Evolutionary conservation across 2,113 vertebrate species (phyloP).

Genomic region (Microtus oregoni): DNA sequence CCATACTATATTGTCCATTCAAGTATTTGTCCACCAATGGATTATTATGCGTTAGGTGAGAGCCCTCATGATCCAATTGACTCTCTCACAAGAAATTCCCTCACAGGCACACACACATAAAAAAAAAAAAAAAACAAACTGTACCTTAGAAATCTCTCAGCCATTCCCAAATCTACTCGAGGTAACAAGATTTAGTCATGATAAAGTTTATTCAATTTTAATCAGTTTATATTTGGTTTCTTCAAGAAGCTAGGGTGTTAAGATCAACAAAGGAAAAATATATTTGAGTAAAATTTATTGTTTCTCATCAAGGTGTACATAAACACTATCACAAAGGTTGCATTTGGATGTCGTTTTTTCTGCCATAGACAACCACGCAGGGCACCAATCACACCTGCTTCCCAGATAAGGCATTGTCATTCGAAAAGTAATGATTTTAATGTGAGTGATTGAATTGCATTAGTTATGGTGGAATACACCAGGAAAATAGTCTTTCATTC

Average conservation of each 20-base stretch:
- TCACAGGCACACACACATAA: background rate
- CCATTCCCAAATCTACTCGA: background rate
- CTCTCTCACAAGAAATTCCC: background rate
- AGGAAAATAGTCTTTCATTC: background rate
- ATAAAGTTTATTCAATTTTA: constrained; percentile 1
- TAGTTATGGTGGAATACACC: background rate
- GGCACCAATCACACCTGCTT: background rate
- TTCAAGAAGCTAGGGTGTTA: background rate
- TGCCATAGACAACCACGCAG: background rate
- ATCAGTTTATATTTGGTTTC: background rate
- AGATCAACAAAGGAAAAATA: background rate
- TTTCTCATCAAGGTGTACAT: background rate
- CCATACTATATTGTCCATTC: background rate
- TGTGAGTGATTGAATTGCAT: background rate
- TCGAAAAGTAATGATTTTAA: background rate
- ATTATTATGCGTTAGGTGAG: background rate
- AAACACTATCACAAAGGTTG: background rate
- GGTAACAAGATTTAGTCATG: background rate
- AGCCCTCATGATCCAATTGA: background rate
- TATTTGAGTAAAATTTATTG: background rate
- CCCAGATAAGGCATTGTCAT: background rate
- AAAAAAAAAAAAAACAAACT: no score
- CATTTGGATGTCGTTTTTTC: background rate
- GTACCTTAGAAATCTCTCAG: no score
- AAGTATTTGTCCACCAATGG: background rate